Conservation (phyloP, 2,113 vertebrate genomes). For the Sprattus sprattus region DNA sequence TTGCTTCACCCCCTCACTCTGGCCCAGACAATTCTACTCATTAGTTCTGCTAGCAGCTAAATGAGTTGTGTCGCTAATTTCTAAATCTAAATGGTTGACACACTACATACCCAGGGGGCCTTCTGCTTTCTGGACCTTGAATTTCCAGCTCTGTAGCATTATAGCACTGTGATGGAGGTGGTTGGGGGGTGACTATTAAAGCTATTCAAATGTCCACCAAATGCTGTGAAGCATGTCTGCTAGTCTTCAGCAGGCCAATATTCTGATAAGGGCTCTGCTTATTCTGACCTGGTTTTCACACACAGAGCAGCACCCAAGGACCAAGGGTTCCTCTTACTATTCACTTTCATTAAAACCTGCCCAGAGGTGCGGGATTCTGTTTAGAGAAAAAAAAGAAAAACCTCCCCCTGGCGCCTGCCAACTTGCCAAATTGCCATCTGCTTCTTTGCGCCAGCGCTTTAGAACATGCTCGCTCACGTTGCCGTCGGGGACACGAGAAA, state of each 20-base stretch:
- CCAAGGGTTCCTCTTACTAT: not conserved
- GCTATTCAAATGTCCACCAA: constrained; percentile 3
- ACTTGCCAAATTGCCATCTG: not conserved
- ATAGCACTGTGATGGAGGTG: not conserved
- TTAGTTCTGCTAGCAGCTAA: not conserved
- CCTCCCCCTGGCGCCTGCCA: not conserved
- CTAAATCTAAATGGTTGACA: not conserved
- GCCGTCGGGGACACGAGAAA: not conserved
- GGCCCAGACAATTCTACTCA: not conserved
- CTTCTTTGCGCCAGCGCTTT: not conserved
- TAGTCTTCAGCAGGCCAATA: not conserved
- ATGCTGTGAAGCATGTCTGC: constrained; percentile 3
- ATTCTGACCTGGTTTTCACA: not conserved
- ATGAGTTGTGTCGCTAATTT: not conserved
- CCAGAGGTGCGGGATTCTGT: not conserved
- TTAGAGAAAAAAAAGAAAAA: not conserved
- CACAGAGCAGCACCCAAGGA: not conserved
- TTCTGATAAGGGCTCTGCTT: not conserved
- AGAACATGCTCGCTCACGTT: not conserved
- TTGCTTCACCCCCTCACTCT: not conserved
- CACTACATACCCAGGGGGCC: too few relatives aligned
- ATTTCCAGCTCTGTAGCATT: not conserved
- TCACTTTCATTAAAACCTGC: not conserved
- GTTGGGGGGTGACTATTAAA: not conserved
- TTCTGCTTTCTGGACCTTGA: not conserved